A percentile compares a stretch with the other conserved stretches of the same genome.
Evolutionary conservation across 1,140 invertebrate species (phyloP).

Genomic region (Cydia amplana): DNA sequence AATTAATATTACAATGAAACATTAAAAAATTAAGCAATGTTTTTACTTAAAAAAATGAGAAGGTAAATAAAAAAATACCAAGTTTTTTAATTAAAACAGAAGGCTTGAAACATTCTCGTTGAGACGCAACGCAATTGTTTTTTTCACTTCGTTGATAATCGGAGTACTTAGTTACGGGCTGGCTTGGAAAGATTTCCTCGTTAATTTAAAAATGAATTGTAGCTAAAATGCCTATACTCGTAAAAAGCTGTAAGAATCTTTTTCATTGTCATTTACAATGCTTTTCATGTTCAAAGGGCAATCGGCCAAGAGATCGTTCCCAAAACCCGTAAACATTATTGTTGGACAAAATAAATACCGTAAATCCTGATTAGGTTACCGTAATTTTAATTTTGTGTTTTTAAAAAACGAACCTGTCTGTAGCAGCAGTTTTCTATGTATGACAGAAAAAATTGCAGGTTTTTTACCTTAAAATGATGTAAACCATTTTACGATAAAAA

Average conservation of each 20-base stretch:
- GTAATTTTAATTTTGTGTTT: too few species aligned
- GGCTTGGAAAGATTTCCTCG: slow-evolving; percentile 52
- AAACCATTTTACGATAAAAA: too few species aligned
- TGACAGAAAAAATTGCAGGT: too few species aligned
- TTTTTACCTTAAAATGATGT: too few species aligned
- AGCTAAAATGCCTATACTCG: slow-evolving; percentile 39
- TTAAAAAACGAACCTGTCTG: too few species aligned
- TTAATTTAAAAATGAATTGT: slow-evolving; percentile 54
- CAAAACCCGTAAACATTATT: neutral
- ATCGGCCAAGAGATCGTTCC: too few species aligned
- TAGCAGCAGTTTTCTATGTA: too few species aligned
- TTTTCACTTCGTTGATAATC: slow-evolving; percentile 51
- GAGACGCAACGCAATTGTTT: slow-evolving; percentile 52
- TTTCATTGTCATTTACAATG: slow-evolving; percentile 42
- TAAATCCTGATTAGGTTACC: neutral
- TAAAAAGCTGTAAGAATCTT: slow-evolving; percentile 42
- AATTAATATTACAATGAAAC: neutral
- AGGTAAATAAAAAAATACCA: slow-evolving; percentile 34
- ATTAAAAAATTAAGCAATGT: neutral
- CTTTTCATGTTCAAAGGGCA: neutral
- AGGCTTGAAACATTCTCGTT: slow-evolving; percentile 51
- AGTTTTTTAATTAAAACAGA: slow-evolving; percentile 59
- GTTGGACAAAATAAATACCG: neutral
- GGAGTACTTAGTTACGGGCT: slow-evolving; percentile 34
- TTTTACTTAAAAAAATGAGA: neutral